phyloP scores from a whole-genome alignment of 1,140 invertebrate species.

The Ctenoplectra terminalis region DNA sequence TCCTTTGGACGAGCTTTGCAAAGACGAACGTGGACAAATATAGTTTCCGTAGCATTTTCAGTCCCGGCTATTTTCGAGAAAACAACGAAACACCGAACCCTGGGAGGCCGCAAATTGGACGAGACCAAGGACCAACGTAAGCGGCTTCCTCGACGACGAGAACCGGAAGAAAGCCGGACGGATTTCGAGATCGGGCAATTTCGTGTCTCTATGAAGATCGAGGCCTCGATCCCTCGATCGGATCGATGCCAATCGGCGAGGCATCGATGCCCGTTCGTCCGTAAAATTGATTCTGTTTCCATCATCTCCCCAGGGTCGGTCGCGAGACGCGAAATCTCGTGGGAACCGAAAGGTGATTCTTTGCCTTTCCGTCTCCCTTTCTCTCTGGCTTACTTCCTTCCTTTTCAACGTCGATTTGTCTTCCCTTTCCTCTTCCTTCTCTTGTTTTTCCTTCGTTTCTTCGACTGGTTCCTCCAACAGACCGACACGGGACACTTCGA shows the following conservation, averaged over 20 bases:
- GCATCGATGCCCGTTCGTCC: constrained; percentile 73
- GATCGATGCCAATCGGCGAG: constrained; percentile 66
- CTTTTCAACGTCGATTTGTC: background rate
- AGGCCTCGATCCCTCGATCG: constrained; percentile 41
- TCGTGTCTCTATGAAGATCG: constrained; percentile 37
- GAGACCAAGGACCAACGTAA: constrained; percentile 52
- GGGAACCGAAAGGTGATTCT: constrained; percentile 75
- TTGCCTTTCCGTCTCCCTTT: constrained; percentile 56
- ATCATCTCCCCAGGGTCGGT: constrained; percentile 60
- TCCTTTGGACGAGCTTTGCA: background rate
- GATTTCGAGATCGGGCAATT: constrained; percentile 59
- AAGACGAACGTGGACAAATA: background rate
- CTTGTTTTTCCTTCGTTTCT: background rate
- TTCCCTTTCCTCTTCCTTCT: background rate
- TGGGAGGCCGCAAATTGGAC: constrained; percentile 61
- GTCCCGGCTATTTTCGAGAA: too few relatives aligned
- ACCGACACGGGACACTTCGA: constrained; percentile 56
- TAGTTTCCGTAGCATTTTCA: background rate
- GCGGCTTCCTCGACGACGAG: constrained; percentile 55
- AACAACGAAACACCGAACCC: constrained; percentile 13
- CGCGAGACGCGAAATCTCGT: constrained; percentile 77
- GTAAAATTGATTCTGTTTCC: constrained; percentile 77
- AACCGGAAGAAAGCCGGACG: constrained; percentile 42
- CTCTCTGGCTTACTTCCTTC: constrained; percentile 15
- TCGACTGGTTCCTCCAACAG: constrained; percentile 6